Evolutionary conservation across 2,888 invertebrate species (phyloP).

Genomic region (Galeopsomyia nigrocyanea): DNA sequence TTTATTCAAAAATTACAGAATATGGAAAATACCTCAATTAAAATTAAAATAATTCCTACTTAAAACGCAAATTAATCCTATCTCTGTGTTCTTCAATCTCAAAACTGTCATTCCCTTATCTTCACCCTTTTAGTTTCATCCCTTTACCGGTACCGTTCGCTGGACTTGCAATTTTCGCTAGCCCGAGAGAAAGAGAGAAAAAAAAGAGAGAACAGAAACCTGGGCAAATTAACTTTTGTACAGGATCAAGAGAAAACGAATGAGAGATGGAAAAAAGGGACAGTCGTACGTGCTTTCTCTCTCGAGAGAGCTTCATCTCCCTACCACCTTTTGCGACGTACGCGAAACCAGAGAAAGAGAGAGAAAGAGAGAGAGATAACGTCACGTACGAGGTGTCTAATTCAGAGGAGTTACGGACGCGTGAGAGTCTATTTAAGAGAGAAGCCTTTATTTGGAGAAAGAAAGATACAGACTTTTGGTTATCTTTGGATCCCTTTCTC

Average conservation of each 20-base stretch:
- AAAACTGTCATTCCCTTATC: no score
- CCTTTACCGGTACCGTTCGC: background rate
- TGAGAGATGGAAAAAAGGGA: background rate
- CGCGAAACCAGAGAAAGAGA: background rate
- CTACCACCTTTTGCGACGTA: slow-evolving; percentile 1
- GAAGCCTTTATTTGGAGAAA: slow-evolving; percentile 13
- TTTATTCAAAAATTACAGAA: no score
- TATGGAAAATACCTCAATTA: no score
- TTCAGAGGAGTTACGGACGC: background rate
- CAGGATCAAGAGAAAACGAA: slow-evolving; percentile 6
- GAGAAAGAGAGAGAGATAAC: slow-evolving; percentile 21
- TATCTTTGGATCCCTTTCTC: no score
- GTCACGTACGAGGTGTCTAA: slow-evolving; percentile 36
- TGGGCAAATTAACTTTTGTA: slow-evolving; percentile 29
- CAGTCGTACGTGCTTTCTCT: background rate
- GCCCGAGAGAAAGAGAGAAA: no score
- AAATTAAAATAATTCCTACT: no score
- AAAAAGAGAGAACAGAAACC: background rate
- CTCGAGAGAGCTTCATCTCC: slow-evolving; percentile 17
- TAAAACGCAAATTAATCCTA: no score
- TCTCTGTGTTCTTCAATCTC: no score
- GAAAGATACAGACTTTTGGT: no score
- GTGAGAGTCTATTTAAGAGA: slow-evolving; percentile 11
- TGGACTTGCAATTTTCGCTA: slow-evolving; percentile 10
- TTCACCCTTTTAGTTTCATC: no score